phyloP scores from a whole-genome alignment of 2,888 invertebrate genomes.

The Blastobasis adustella region DNA sequence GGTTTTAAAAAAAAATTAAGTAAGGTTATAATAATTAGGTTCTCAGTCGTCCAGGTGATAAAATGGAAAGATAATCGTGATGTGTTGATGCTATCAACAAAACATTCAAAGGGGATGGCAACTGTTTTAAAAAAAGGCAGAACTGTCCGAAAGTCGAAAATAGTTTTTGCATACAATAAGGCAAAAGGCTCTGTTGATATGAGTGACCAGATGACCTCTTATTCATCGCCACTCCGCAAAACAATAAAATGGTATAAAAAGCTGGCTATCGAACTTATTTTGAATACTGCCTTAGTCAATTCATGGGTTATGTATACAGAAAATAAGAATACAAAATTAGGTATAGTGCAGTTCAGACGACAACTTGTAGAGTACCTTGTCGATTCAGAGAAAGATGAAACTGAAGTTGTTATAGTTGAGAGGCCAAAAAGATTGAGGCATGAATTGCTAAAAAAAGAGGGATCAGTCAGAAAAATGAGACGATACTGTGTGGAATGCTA shows the following conservation, averaged over 20 bases:
- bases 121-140: neutral
- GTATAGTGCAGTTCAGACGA: conserved; percentile 10
- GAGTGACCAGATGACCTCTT: conserved; percentile 31
- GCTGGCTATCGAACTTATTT: conserved; percentile 20
- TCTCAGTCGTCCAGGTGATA: neutral
- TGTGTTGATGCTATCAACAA: conserved; percentile 14
- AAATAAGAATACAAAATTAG: conserved; percentile 11
- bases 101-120: neutral
- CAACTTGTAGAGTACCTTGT: conserved; percentile 4
- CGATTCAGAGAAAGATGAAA: conserved; percentile 1
- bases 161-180: conserved; percentile 29
- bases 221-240: conserved; percentile 21
- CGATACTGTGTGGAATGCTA: conserved; percentile 10
- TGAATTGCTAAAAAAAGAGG: conserved; percentile 5
- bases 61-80: conserved; percentile 25
- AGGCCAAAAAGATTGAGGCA: conserved; percentile 6
- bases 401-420: neutral
- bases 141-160: conserved; percentile 14
- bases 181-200: conserved; percentile 31
- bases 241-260: conserved; percentile 28
- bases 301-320: conserved; percentile 15
- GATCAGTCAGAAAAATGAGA: conserved; percentile 4
- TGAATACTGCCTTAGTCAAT: conserved; percentile 23
- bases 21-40: too few relatives aligned
- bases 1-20: too few relatives aligned